Evolutionary conservation across 2,888 invertebrate genomes (phyloP).

Genomic region (Meta bourneti): DNA sequence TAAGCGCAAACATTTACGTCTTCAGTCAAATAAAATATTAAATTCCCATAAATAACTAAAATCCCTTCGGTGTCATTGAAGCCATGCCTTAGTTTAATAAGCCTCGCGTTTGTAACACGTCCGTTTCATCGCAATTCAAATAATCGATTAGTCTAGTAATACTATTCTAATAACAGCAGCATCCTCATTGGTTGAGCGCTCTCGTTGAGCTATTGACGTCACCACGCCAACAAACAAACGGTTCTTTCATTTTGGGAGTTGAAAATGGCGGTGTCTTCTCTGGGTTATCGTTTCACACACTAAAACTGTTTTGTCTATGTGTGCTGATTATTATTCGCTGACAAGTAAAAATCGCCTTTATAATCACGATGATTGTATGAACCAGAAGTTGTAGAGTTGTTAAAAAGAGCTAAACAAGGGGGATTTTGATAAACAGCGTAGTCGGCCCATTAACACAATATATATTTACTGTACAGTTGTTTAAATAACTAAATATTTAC

Average conservation of each 20-base stretch:
- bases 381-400: no score
- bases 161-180: constrained; percentile 50
- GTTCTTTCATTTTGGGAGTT: constrained; percentile 15
- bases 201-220: constrained; percentile 67
- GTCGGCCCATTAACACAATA: no score
- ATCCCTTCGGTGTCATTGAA: background rate
- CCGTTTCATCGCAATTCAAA: constrained; percentile 18
- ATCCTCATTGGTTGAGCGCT: constrained; percentile 40
- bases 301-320: no score
- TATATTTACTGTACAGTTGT: no score
- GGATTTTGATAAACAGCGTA: no score
- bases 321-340: no score
- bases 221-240: constrained; percentile 49
- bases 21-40: background rate
- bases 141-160: constrained; percentile 27
- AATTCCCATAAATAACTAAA: background rate
- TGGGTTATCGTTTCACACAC: no score
- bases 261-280: constrained; percentile 3
- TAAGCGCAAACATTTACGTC: background rate
- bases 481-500: no score
- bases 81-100: background rate
- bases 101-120: background rate
- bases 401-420: no score
- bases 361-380: no score
- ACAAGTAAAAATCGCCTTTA: no score